A percentile compares a stretch with the other conserved stretches of the same genome.
Evolutionary conservation across 2,888 invertebrate species (phyloP).

Genomic region (Pantelozetes paolii): DNA sequence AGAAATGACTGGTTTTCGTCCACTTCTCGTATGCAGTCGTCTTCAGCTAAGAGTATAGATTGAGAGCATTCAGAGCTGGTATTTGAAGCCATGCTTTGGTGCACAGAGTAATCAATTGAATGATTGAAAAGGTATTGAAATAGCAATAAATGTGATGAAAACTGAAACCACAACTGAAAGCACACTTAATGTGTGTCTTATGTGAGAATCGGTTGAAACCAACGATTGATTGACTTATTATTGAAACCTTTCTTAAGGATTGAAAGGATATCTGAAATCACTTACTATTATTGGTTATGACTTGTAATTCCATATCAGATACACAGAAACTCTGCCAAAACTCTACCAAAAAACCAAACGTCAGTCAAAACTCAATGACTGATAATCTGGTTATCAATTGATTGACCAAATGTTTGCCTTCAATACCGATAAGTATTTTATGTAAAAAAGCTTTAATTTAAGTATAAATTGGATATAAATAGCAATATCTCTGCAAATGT

Average conservation of each 20-base stretch:
- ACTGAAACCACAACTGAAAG: no score
- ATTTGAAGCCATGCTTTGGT: not conserved
- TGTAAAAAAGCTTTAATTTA: no score
- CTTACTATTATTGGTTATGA: constrained; percentile 38
- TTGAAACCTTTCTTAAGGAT: not conserved
- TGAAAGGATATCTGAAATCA: not conserved
- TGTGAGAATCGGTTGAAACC: not conserved
- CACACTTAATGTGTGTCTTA: no score
- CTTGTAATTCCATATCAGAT: constrained; percentile 30
- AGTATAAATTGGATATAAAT: not conserved
- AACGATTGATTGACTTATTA: not conserved
- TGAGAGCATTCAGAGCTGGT: constrained; percentile 3
- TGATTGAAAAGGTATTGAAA: no score
- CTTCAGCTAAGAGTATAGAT: constrained; percentile 8
- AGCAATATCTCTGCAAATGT: no score
- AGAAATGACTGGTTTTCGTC: not conserved
- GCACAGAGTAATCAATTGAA: no score
- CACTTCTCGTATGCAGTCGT: not conserved
- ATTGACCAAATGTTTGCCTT: not conserved
- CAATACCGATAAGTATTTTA: not conserved
- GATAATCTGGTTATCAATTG: not conserved
- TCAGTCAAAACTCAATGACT: constrained; percentile 15
- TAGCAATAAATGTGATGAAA: no score
- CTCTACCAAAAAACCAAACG: not conserved
- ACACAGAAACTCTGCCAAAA: not conserved